Evolutionary conservation across 2,888 invertebrate genomes (phyloP).

Genomic region (Drosophila aldrichi): DNA sequence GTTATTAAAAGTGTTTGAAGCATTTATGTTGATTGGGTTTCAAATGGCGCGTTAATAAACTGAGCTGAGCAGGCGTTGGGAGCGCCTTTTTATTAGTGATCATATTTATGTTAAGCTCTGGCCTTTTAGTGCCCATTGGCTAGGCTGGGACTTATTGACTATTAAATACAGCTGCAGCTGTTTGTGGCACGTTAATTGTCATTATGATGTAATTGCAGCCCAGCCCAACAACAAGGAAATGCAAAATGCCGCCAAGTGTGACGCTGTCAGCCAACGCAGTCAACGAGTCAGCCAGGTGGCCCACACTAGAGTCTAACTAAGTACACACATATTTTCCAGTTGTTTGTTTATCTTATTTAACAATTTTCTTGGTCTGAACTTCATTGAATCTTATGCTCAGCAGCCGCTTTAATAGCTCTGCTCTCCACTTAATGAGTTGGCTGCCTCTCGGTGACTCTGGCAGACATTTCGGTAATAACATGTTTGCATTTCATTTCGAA

Average conservation of each 20-base stretch:
- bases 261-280: conserved; percentile 50
- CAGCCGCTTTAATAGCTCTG: conserved; percentile 59
- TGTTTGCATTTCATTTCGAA: conserved; percentile 66
- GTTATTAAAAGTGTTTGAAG: conserved; percentile 58
- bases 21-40: conserved; percentile 63
- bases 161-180: conserved; percentile 17
- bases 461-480: conserved; percentile 71
- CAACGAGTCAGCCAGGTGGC: conserved; percentile 23
- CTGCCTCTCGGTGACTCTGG: conserved; percentile 37
- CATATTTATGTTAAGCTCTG: conserved; percentile 28
- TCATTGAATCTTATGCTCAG: conserved; percentile 65
- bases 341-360: conserved; percentile 32
- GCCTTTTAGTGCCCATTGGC: conserved; percentile 15
- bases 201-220: conserved; percentile 73
- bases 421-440: conserved; percentile 55
- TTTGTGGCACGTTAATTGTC: conserved; percentile 74
- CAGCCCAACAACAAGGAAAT: conserved; percentile 76
- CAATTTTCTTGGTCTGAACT: conserved; percentile 48
- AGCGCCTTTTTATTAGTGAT: conserved; percentile 37
- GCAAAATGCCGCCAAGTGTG: conserved; percentile 77
- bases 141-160: conserved; percentile 18
- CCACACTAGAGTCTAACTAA: conserved; percentile 22
- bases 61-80: conserved; percentile 37
- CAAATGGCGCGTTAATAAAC: conserved; percentile 41
- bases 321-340: conserved; percentile 38